Evolutionary conservation across 2,888 invertebrate genomes (phyloP).

Genomic region (Papilio demoleus): DNA sequence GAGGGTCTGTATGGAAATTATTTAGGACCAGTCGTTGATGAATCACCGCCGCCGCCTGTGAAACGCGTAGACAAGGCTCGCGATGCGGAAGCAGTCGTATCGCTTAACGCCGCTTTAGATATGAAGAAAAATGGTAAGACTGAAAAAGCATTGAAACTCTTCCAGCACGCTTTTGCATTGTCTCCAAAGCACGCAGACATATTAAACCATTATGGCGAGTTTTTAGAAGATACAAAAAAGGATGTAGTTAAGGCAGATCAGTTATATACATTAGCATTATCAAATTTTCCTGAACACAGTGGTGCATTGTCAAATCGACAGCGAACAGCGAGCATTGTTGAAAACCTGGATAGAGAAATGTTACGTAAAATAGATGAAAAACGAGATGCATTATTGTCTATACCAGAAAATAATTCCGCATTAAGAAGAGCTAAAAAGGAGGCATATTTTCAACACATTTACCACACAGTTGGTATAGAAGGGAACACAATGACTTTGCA

Average conservation of each 20-base stretch:
- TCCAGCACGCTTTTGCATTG: constrained; percentile 95
- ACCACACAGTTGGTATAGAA: constrained; percentile 98
- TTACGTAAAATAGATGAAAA: constrained; percentile 92
- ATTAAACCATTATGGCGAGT: constrained; percentile 96
- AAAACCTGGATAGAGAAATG: constrained; percentile 92
- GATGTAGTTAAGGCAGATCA: constrained; percentile 96
- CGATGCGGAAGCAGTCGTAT: constrained; percentile 90
- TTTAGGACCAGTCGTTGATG: constrained; percentile 64
- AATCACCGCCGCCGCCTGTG: constrained; percentile 51
- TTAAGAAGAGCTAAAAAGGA: constrained; percentile 95
- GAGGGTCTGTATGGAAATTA: constrained; percentile 72
- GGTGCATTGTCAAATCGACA: constrained; percentile 91
- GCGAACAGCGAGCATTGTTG: constrained; percentile 94
- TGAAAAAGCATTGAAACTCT: constrained; percentile 93
- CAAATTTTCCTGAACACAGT: constrained; percentile 91
- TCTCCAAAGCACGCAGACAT: constrained; percentile 97
- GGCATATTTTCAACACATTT: constrained; percentile 97
- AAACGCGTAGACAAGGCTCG: constrained; percentile 59
- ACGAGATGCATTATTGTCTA: constrained; percentile 90
- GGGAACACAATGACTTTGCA: constrained; percentile 98
- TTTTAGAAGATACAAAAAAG: constrained; percentile 92
- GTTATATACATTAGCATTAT: constrained; percentile 93
- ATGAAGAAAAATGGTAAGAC: constrained; percentile 92
- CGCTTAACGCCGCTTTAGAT: constrained; percentile 92
- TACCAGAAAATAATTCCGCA: constrained; percentile 91